Conservation (phyloP, 2,888 invertebrate species). For the Corbicula japonica region DNA sequence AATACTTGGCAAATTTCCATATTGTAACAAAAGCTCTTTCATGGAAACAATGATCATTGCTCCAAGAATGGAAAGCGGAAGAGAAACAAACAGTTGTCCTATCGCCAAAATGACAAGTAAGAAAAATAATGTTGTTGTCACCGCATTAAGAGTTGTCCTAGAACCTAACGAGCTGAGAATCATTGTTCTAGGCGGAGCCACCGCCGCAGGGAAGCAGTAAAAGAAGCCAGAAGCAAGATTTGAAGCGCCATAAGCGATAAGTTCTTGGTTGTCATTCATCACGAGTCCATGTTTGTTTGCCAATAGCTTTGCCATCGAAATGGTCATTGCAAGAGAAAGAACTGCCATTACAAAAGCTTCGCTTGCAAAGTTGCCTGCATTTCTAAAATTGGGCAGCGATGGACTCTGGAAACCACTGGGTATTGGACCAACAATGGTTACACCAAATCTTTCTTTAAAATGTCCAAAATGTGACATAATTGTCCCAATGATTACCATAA, state of each 20-base stretch:
- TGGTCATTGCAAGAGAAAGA: slow-evolving; percentile 74
- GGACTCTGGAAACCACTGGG: slow-evolving; percentile 78
- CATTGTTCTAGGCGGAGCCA: slow-evolving; percentile 81
- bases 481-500: slow-evolving; percentile 76
- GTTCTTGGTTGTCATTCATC: slow-evolving; percentile 84
- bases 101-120: slow-evolving; percentile 77
- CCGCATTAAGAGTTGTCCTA: slow-evolving; percentile 71
- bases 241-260: slow-evolving; percentile 84
- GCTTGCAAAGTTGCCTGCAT: slow-evolving; percentile 43
- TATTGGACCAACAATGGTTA: slow-evolving; percentile 72
- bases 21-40: slow-evolving; percentile 89
- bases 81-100: slow-evolving; percentile 78
- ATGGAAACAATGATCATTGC: slow-evolving; percentile 87
- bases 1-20: slow-evolving; percentile 90
- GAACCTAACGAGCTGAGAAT: slow-evolving; percentile 79
- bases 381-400: slow-evolving; percentile 65
- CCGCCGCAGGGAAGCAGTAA: slow-evolving; percentile 84
- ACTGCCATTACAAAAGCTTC: slow-evolving; percentile 75
- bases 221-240: slow-evolving; percentile 85
- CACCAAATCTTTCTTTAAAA: slow-evolving; percentile 62
- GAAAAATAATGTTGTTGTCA: slow-evolving; percentile 76
- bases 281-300: slow-evolving; percentile 82
- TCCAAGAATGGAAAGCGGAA: slow-evolving; percentile 84
- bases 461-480: slow-evolving; percentile 75
- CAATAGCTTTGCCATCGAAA: slow-evolving; percentile 82